These are phyloP conservation scores for Atherinomorus stipes DNA, from an alignment of 2,113 vertebrate genomes.

Conservation along the genomic window DNA sequence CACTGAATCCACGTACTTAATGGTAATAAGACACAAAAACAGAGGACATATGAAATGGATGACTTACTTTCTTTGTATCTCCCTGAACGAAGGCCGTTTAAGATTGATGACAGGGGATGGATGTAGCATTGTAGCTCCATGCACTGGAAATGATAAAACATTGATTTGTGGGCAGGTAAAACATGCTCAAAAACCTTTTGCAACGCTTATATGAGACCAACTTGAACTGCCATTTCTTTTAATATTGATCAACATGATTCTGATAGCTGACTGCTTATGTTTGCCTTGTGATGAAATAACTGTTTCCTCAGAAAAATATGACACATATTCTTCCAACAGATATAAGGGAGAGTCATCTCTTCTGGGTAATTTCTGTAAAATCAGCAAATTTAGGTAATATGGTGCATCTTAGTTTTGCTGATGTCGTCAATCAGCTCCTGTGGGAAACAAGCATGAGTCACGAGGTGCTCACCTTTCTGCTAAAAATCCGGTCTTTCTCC, in stretches of 20 bases:
- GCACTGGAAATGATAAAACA: conserved; percentile 73
- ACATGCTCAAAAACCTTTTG: not conserved
- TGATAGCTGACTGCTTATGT: not conserved
- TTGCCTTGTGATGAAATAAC: not conserved
- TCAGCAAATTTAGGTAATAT: conserved; percentile 46
- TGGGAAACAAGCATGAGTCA: conserved; percentile 10
- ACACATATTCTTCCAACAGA: conserved; percentile 18
- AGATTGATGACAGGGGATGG: conserved; percentile 83
- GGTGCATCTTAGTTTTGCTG: conserved; percentile 41
- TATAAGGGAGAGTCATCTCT: conserved; percentile 18
- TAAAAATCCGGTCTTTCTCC: conserved; percentile 73
- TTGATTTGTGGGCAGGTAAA: conserved; percentile 18
- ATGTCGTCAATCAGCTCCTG: conserved; percentile 28
- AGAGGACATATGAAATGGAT: conserved; percentile 9
- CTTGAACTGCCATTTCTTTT: not conserved
- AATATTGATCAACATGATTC: conserved; percentile 10
- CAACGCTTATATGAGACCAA: conserved; percentile 3
- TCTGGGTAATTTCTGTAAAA: conserved; percentile 50
- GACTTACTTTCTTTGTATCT: conserved; percentile 86
- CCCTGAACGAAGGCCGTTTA: conserved; percentile 84
- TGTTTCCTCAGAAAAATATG: conserved; percentile 34
- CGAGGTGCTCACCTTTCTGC: conserved; percentile 78
- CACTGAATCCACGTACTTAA: not conserved
- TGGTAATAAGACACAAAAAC: not conserved
- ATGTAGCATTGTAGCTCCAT: conserved; percentile 84